Evolutionary conservation across 35 echinoderm and acorn worm species (phyloP).

Genomic region (Heliocidaris tuberculata): DNA sequence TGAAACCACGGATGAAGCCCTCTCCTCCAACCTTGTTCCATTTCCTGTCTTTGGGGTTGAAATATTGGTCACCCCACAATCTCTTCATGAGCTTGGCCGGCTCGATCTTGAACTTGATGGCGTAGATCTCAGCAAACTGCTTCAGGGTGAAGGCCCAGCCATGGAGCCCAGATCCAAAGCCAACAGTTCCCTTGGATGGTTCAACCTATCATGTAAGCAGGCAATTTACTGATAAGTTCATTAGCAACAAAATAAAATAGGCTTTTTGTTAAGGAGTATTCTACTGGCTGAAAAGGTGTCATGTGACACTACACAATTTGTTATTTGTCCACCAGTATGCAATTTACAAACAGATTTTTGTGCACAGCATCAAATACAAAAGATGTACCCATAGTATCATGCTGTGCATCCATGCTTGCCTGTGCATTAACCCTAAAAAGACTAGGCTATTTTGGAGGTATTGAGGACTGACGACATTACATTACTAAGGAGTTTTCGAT

Average conservation of each 20-base stretch:
- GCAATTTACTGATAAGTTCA: not conserved
- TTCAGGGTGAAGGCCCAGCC: slow-evolving; percentile 98
- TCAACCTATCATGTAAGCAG: slow-evolving; percentile 52
- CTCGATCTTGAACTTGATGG: slow-evolving; percentile 92
- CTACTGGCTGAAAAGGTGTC: too few relatives aligned
- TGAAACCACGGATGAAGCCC: slow-evolving; percentile 85
- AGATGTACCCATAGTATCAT: too few relatives aligned
- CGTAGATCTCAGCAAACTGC: slow-evolving; percentile 99
- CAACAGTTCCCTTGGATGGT: slow-evolving; percentile 83
- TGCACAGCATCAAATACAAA: too few relatives aligned
- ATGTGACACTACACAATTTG: too few relatives aligned
- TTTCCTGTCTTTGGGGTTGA: slow-evolving; percentile 82
- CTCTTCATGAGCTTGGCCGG: slow-evolving; percentile 95
- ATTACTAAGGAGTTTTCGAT: too few relatives aligned
- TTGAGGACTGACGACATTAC: too few relatives aligned
- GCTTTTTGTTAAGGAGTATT: too few relatives aligned
- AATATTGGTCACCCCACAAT: slow-evolving; percentile 95
- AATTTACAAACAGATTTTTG: too few relatives aligned
- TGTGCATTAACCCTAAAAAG: too few relatives aligned
- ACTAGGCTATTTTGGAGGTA: too few relatives aligned
- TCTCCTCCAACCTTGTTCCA: slow-evolving; percentile 88
- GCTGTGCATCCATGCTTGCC: too few relatives aligned
- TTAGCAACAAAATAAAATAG: not conserved
- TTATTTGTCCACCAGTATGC: too few relatives aligned
- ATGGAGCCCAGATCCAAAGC: slow-evolving; percentile 96